Conservation (phyloP, 1,140 invertebrate species). For the Brachionus rubens region DNA sequence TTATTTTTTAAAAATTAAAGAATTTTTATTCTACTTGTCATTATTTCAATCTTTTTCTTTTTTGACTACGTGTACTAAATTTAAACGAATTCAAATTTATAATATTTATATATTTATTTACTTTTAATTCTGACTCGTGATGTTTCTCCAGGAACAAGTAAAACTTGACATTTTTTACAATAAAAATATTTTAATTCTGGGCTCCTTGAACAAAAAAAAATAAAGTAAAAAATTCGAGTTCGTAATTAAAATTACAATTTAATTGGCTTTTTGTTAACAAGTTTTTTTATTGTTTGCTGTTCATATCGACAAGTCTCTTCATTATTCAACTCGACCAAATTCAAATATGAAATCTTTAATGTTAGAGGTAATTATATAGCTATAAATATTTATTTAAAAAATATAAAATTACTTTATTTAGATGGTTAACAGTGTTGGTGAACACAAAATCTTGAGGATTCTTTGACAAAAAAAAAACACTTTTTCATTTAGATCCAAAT, state of each 20-base stretch:
- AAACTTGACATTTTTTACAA: constrained; percentile 40
- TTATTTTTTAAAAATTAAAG: too few species aligned
- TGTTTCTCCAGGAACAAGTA: constrained; percentile 13
- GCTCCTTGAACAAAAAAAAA: neutral
- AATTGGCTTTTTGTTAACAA: constrained; percentile 38
- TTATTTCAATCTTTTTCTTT: too few species aligned
- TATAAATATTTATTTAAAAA: neutral
- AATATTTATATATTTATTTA: neutral
- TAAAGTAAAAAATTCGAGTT: neutral
- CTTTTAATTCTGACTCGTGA: neutral
- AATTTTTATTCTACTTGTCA: too few species aligned
- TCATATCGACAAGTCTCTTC: constrained; percentile 9
- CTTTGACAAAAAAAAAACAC: too few species aligned
- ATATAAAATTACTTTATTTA: constrained; percentile 34
- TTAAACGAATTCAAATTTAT: neutral
- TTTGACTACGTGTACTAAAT: neutral
- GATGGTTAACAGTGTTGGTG: neutral
- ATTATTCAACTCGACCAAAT: neutral
- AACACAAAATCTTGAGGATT: constrained; percentile 13
- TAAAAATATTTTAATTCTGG: constrained; percentile 36
- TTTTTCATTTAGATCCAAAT: too few species aligned
- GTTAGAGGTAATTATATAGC: neutral
- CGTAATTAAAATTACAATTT: neutral
- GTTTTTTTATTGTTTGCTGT: constrained; percentile 20
- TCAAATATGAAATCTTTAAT: constrained; percentile 12